Conservation (phyloP, 2,888 invertebrate species). For the Ptychoptera contaminata region DNA sequence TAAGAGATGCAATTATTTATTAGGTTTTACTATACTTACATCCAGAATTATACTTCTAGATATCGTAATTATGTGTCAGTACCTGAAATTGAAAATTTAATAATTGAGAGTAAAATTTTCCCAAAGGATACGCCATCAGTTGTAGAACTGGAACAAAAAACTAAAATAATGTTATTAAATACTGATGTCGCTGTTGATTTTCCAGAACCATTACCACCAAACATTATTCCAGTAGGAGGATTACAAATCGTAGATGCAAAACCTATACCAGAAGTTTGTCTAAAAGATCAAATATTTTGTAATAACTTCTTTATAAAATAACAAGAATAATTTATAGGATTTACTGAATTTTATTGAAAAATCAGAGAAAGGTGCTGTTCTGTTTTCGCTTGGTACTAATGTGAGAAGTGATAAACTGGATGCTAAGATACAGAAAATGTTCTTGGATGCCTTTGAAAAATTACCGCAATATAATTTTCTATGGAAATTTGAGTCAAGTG, state of each 20-base stretch:
- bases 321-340: neutral
- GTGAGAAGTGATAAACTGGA: constrained; percentile 14
- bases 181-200: constrained; percentile 21
- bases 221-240: constrained; percentile 25
- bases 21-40: neutral
- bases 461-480: constrained; percentile 23
- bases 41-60: constrained; percentile 7
- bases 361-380: constrained; percentile 19
- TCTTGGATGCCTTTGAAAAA: constrained; percentile 17
- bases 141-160: constrained; percentile 13
- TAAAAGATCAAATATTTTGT: too few species aligned
- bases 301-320: too few species aligned
- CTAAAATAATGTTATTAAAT: constrained; percentile 21
- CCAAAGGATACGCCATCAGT: constrained; percentile 11
- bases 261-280: constrained; percentile 14
- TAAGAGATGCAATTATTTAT: constrained; percentile 7
- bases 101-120: constrained; percentile 10
- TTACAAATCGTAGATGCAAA: constrained; percentile 20
- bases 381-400: constrained; percentile 23
- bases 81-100: constrained; percentile 13
- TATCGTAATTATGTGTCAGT: constrained; percentile 12
- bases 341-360: neutral
- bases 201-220: constrained; percentile 22
- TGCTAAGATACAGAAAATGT: constrained; percentile 10
- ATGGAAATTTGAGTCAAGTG: constrained; percentile 22